Evolutionary conservation across 1,140 invertebrate genomes (phyloP).

Genomic region (Neuroterus valhalla): DNA sequence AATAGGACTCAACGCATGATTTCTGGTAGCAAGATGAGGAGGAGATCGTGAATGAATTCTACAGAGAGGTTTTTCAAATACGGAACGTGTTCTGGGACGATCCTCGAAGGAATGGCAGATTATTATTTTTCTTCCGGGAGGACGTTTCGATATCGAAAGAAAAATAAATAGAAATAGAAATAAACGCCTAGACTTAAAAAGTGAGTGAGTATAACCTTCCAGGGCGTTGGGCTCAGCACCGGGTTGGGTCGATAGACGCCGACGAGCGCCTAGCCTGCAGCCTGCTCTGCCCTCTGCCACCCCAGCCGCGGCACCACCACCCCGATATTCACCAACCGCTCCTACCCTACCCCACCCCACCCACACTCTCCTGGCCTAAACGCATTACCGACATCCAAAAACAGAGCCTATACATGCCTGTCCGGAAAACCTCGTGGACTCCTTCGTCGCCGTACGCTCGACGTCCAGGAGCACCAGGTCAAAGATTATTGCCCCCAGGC

Average conservation of each 20-base stretch:
- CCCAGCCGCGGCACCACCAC: constrained; percentile 60
- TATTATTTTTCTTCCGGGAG: neutral
- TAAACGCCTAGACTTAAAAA: constrained; percentile 20
- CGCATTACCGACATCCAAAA: constrained; percentile 22
- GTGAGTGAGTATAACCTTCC: constrained; percentile 51
- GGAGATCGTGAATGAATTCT: too few species aligned
- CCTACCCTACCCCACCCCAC: constrained; percentile 4
- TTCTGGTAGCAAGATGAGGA: too few species aligned
- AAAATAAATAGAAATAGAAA: constrained; percentile 32
- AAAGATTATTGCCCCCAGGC: constrained; percentile 28
- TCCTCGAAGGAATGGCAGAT: neutral
- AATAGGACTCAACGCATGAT: too few species aligned
- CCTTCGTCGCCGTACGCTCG: neutral
- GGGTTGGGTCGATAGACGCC: constrained; percentile 68
- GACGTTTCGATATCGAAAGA: constrained; percentile 13
- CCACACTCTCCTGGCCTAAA: neutral
- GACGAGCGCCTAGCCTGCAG: constrained; percentile 53
- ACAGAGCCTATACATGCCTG: neutral
- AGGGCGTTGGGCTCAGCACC: constrained; percentile 53
- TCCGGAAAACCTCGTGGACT: neutral
- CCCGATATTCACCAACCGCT: constrained; percentile 47
- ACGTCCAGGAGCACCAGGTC: neutral
- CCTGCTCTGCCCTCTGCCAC: constrained; percentile 45
- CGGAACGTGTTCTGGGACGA: too few species aligned
- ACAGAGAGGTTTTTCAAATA: too few species aligned